Percentiles rank a stretch among this genome's conserved stretches.
Evolutionary conservation across 1,140 invertebrate species (phyloP).

Genomic region (Trichonephila clavata): DNA sequence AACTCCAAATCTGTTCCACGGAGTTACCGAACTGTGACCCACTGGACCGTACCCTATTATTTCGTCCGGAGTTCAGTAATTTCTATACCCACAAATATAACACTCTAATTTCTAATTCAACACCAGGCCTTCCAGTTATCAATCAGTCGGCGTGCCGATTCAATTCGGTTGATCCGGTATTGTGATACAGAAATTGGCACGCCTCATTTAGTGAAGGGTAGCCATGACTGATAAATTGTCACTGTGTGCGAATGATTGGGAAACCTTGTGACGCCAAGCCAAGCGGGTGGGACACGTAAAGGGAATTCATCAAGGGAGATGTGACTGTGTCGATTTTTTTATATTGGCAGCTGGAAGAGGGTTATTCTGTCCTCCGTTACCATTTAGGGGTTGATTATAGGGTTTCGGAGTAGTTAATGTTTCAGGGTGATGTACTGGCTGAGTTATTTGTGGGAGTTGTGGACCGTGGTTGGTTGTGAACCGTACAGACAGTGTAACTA

Average conservation of each 20-base stretch:
- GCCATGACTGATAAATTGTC: constrained; percentile 62
- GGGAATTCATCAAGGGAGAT: constrained; percentile 56
- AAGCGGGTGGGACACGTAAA: constrained; percentile 50
- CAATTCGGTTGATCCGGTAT: constrained; percentile 66
- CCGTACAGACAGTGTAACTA: not conserved
- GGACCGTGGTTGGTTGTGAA: not conserved
- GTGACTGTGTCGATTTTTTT: constrained; percentile 49
- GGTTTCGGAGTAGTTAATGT: constrained; percentile 54
- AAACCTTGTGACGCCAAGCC: not conserved
- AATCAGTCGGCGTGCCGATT: constrained; percentile 54
- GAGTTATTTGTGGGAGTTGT: constrained; percentile 36
- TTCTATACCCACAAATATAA: constrained; percentile 57
- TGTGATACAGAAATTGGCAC: constrained; percentile 58
- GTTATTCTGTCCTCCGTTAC: not conserved
- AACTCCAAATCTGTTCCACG: constrained; percentile 36
- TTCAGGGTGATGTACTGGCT: constrained; percentile 15
- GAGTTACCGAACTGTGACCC: constrained; percentile 1
- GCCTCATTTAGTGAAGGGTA: constrained; percentile 44
- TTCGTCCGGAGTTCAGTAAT: not conserved
- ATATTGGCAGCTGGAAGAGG: not conserved
- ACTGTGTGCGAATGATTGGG: constrained; percentile 15
- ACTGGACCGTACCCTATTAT: constrained; percentile 25
- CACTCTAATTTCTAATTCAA: constrained; percentile 68
- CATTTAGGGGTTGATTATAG: constrained; percentile 57
- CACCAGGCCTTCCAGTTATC: constrained; percentile 40